Evolutionary conservation across 2,797 vertebrate genomes (phyloP).

Genomic region (Muraenolepis orangiensis): DNA sequence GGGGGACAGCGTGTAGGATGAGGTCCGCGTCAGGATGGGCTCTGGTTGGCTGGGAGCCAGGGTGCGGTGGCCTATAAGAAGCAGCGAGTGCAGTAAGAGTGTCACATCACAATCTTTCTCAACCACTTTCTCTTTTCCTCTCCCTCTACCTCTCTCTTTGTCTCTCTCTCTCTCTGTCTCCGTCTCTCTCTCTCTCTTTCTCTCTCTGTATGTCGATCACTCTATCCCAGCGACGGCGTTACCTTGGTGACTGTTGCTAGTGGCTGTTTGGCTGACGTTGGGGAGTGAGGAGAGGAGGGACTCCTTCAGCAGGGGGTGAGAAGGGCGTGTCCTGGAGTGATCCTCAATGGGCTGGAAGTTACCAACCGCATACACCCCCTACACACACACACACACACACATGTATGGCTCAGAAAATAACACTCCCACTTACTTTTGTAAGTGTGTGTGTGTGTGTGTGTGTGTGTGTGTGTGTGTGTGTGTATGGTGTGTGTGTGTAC

Average conservation of each 20-base stretch:
- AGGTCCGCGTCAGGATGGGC: constrained; percentile 62
- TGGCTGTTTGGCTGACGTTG: constrained; percentile 80
- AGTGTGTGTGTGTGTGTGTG: constrained; percentile 4
- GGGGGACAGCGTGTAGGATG: constrained; percentile 67
- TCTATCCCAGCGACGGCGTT: constrained; percentile 9
- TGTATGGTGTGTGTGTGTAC: constrained; percentile 66
- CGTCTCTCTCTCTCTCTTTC: neutral
- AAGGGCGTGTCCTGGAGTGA: constrained; percentile 64
- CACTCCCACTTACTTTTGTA: constrained; percentile 1
- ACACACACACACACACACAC: constrained; percentile 48
- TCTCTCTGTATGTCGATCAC: neutral
- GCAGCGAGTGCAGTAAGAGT: neutral
- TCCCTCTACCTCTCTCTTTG: too few species aligned
- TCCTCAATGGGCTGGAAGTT: constrained; percentile 91
- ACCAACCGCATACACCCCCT: constrained; percentile 91
- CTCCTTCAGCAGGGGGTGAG: constrained; percentile 73
- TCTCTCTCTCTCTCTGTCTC: neutral
- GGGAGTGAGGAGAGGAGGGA: constrained; percentile 79
- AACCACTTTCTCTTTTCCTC: neutral
- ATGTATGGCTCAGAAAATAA: too few species aligned
- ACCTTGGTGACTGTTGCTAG: constrained; percentile 66
- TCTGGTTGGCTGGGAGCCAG: constrained; percentile 62
- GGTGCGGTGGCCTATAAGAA: constrained; percentile 52
- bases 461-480: constrained; percentile 16
- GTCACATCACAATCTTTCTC: neutral